These are phyloP conservation scores for Ecdyonurus torrentis DNA, from an alignment of 2,888 invertebrate species.

Conservation along the genomic window DNA sequence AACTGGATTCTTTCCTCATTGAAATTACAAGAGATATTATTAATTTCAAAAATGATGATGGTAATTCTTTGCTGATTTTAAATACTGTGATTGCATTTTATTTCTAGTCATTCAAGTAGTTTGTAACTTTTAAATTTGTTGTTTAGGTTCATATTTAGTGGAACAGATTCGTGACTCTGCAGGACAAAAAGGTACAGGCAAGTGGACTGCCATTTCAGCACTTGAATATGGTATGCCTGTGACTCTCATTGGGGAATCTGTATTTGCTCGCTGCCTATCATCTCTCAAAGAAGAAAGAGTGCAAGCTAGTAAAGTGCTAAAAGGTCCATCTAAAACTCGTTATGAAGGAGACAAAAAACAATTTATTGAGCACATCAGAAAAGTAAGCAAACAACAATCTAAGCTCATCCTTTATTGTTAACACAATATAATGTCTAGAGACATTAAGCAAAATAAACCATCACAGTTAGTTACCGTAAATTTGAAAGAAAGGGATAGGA, in stretches of 20 bases:
- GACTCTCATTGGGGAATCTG: conserved; percentile 95
- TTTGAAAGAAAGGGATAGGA: no score
- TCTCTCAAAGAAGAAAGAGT: conserved; percentile 77
- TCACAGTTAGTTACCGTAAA: no score
- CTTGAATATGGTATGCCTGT: conserved; percentile 94
- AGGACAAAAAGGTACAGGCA: conserved; percentile 97
- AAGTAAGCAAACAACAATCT: conserved; percentile 23
- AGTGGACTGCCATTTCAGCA: conserved; percentile 97
- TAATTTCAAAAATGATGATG: conserved; percentile 69
- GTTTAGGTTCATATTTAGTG: conserved; percentile 49
- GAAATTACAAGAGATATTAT: conserved; percentile 95
- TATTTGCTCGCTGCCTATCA: conserved; percentile 91
- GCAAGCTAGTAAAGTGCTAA: conserved; percentile 57
- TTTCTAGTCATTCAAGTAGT: background rate
- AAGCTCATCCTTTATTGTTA: no score
- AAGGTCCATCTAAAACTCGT: conserved; percentile 41
- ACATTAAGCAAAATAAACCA: no score
- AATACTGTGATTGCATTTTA: background rate
- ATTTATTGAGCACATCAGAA: conserved; percentile 68
- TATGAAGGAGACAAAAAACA: conserved; percentile 55
- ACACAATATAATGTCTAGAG: background rate
- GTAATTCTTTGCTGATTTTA: conserved; percentile 33
- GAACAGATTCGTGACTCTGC: conserved; percentile 92
- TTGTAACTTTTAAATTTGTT: background rate
- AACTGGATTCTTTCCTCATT: conserved; percentile 90